Evolutionary conservation across 2,113 vertebrate species (phyloP).

Genomic region (Poecilia latipinna): DNA sequence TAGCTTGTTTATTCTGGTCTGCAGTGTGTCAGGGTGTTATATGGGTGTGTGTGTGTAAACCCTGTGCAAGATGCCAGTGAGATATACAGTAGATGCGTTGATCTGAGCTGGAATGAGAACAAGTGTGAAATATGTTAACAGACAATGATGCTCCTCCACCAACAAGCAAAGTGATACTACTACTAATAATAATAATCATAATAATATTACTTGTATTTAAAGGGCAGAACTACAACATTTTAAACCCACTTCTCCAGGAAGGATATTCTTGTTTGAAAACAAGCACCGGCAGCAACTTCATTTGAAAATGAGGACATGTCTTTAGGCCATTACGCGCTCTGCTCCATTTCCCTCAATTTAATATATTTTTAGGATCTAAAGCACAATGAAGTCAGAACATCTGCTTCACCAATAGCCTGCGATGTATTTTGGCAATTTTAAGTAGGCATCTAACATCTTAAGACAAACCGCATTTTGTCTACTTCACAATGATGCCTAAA

Average conservation of each 20-base stretch:
- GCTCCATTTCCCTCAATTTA: too few relatives aligned
- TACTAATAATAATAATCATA: not conserved
- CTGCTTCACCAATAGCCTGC: too few relatives aligned
- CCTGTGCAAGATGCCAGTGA: conserved; percentile 50
- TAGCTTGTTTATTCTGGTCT: conserved; percentile 38
- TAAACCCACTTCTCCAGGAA: not conserved
- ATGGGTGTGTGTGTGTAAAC: conserved; percentile 11
- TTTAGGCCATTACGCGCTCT: too few relatives aligned
- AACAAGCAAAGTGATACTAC: not conserved
- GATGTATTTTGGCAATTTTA: too few relatives aligned
- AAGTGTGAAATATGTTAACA: conserved; percentile 31
- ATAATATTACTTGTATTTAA: conserved; percentile 19
- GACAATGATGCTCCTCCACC: too few relatives aligned
- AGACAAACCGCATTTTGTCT: not conserved
- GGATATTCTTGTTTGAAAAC: not conserved
- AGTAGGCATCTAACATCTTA: too few relatives aligned
- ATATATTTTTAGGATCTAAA: too few relatives aligned
- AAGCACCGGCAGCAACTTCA: too few relatives aligned
- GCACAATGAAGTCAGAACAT: too few relatives aligned
- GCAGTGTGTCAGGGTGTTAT: conserved; percentile 4
- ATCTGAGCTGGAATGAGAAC: conserved; percentile 28
- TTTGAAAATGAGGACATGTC: too few relatives aligned
- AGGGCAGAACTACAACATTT: not conserved
- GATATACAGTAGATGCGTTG: conserved; percentile 19
- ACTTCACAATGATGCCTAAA: not conserved